Base-by-base conservation (phyloP, 1,140 invertebrate species). In the Coenobita brevimanus region DNA sequence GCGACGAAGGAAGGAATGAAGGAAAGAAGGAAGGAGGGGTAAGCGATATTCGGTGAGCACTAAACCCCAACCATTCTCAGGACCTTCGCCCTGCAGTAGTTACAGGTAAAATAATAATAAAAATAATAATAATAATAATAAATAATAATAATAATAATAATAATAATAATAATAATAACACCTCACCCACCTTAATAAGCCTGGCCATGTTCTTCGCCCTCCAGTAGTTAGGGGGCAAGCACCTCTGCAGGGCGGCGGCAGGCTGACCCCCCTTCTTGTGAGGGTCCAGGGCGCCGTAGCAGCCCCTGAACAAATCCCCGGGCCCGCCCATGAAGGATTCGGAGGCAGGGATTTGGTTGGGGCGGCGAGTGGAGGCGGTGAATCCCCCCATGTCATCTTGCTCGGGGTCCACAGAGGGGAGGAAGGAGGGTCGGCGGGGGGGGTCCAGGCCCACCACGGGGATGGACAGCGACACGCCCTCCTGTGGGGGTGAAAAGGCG, bases 181-280 rank as follows among this genome's bases (percentile, higher is more conserved):
- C 1, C 2, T 0, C 46, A 91, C 92, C 91, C 89, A 94, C 94
- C 93, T 94, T 94, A 80, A 94, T 94, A 1, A 94, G 92, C 86
- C 94, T 93, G 33, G 93, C 92, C 91, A 95, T 94, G 83, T 94
- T 94, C 84, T 94, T 94, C 33, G 93, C 93, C 21, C 93, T 92
- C 30, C 93, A 93, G 90, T 94, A 95, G 67, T 93, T 93, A 0
- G 94, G 94, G 2, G 94, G 94, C 1, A 95, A 92, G 88, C 93
- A 94, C 3, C 82, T 46, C 36, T 85, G 82, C 0, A 78, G 73
- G 33, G 82, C 69, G 24, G 62, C 30, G 2, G 71, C 82, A 0
- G 82, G 82, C 73, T 78, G 82, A 10, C 82, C 82, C 2, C 71
- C 82, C 38, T 78, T 85, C 82, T 85, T 85, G 57, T 76, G 71